Percentiles rank a stretch among this genome's conserved stretches.
Conservation (phyloP, 2,113 vertebrate genomes). For the Triplophysa tibetana region DNA sequence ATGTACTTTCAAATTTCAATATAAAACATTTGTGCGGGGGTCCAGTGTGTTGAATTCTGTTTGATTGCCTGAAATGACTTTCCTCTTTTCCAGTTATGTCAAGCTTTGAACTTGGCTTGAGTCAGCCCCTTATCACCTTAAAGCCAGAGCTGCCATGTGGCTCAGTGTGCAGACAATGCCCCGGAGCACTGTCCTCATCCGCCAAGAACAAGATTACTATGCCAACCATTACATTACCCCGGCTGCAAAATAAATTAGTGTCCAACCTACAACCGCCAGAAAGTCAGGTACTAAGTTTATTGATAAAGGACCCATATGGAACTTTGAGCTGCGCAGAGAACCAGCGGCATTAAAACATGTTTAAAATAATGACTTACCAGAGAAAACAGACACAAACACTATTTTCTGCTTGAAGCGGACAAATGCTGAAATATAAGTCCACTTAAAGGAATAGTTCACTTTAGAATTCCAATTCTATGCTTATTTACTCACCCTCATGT, state of each 20-base stretch:
- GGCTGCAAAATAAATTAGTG: slow-evolving; percentile 54
- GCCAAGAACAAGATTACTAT: slow-evolving; percentile 56
- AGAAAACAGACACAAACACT: neutral
- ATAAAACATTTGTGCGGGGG: slow-evolving; percentile 11
- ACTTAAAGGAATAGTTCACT: neutral
- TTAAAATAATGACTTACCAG: neutral
- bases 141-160: slow-evolving; percentile 45
- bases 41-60: slow-evolving; percentile 35
- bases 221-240: slow-evolving; percentile 50
- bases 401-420: neutral
- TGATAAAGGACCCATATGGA: slow-evolving; percentile 26
- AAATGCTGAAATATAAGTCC: neutral
- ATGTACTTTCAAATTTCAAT: slow-evolving; percentile 9
- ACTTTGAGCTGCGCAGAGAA: neutral
- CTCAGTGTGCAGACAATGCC: slow-evolving; percentile 51
- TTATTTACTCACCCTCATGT: too few relatives aligned
- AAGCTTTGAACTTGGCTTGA: slow-evolving; percentile 55
- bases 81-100: slow-evolving; percentile 37
- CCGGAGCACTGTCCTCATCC: slow-evolving; percentile 42
- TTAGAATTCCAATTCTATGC: too few relatives aligned
- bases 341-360: neutral
- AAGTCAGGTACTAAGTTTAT: slow-evolving; percentile 32
- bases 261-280: slow-evolving; percentile 46
- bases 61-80: slow-evolving; percentile 45
- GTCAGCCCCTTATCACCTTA: slow-evolving; percentile 53